Percentiles rank a stretch among this genome's conserved stretches.
Conservation (phyloP, 2,888 invertebrate genomes). For the Dicycla oo region DNA sequence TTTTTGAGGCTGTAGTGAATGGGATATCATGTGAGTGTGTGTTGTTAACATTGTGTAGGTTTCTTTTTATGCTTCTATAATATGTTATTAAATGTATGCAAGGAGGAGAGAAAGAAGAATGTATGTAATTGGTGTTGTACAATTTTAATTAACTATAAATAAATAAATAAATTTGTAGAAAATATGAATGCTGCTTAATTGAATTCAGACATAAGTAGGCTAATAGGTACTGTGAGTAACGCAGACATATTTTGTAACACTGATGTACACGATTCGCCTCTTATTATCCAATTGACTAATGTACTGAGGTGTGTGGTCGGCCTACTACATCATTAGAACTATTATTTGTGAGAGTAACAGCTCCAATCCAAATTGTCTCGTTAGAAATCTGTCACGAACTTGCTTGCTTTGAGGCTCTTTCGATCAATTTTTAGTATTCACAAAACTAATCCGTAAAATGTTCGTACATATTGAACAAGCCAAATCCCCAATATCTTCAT, state of each 20-base stretch:
- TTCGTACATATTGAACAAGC: not conserved
- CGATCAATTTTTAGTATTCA: not conserved
- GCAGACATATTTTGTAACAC: conserved; percentile 42
- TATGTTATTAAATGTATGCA: too few relatives aligned
- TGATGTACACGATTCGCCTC: conserved; percentile 20
- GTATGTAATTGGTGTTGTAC: too few relatives aligned
- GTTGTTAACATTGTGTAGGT: too few relatives aligned
- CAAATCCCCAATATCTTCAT: not conserved
- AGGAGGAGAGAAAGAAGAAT: too few relatives aligned
- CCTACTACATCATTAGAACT: conserved; percentile 11
- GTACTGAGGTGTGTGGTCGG: conserved; percentile 29
- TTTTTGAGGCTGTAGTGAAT: not conserved
- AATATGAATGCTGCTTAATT: conserved; percentile 9
- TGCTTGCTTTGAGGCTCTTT: not conserved
- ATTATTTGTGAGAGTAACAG: conserved; percentile 23
- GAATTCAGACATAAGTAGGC: conserved; percentile 22
- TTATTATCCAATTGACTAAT: conserved; percentile 57
- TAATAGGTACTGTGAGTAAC: conserved; percentile 22
- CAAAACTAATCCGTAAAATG: too few relatives aligned
- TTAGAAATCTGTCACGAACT: not conserved
- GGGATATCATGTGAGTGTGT: too few relatives aligned
- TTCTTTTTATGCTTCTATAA: too few relatives aligned
- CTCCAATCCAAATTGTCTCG: conserved; percentile 1
- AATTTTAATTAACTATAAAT: too few relatives aligned
- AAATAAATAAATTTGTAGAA: too few relatives aligned